Conservation (phyloP, 2,113 vertebrate genomes). For the Urocolius indicus region DNA sequence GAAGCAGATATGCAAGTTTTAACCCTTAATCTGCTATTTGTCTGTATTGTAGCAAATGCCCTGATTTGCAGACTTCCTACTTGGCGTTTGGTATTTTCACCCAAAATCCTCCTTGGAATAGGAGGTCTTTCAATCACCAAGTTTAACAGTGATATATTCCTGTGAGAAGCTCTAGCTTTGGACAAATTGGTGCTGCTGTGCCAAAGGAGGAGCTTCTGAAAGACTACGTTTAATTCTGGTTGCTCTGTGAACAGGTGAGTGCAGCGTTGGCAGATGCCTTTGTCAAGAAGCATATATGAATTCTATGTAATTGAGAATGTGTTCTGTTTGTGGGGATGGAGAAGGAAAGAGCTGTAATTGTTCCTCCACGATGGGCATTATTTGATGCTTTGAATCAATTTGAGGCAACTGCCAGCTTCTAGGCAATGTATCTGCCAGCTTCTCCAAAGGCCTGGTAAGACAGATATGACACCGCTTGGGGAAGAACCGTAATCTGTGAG, state of each 20-base stretch:
- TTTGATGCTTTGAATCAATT: background rate
- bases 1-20: background rate
- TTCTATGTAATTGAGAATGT: too few relatives aligned
- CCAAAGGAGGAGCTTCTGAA: background rate
- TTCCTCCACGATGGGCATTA: accelerated
- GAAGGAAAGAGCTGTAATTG: background rate
- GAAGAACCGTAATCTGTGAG: accelerated
- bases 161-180: background rate
- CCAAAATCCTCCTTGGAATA: background rate
- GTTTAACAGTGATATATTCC: background rate
- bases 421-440: background rate
- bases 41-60: background rate
- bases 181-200: background rate
- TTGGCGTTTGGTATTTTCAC: background rate
- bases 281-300: accelerated
- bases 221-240: background rate
- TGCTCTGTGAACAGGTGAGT: background rate
- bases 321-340: background rate
- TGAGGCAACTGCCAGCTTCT: accelerated
- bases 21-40: background rate
- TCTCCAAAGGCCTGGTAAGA: background rate
- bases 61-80: background rate
- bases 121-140: background rate
- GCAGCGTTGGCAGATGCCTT: background rate
- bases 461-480: background rate